Evolutionary conservation across 2,888 invertebrate genomes (phyloP), one percentile per base, ranked within the genome.

Genomic region (Marronus borbonicus): DNA sequence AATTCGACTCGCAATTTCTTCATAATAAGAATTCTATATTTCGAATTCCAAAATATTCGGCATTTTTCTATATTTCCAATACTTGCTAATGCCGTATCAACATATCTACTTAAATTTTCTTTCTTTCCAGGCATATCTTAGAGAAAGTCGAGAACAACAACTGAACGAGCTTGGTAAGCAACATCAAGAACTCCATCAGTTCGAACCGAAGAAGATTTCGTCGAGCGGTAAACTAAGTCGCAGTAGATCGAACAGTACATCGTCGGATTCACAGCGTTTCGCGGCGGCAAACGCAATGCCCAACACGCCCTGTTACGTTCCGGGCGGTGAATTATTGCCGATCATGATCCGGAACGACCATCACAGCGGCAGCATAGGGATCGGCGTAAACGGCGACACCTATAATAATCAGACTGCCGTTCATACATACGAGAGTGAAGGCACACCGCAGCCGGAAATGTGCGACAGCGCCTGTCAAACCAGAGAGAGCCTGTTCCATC

Each of bases 391-490:
- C 81, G 85, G 84, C 12, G 84, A 85, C 80, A 85, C 85, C 62
- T 86, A 86, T 80, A 84, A 84, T 78, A 84, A 84, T 78, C 85
- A 85, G 76, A 84, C 80, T 80, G 80, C 5, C 55, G 55, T 75
- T 52, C 52, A 75, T 70, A 70, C 77, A 75, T 76, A 84, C 83
- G 82, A 83, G 81, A 80, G 81, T 78, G 77, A 82, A 79, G 77
- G 77, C 81, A 58, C 79, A 80, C 81, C 76, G 52, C 83, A 81
- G 77, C 90, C 91, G 1, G 92, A 92, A 85, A 94, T 93, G 91
- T 92, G 93, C 83, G 94, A 94, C 86, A 93, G 92, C 86, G 93
- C 93, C 75, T 96, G 96, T 86, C 96, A 96, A 87, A 96, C 96
- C 0, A 91, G 96, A 82, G 96, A 95, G 86, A 95, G 95, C 84